Evolutionary conservation across 2,888 invertebrate species (phyloP), one percentile per base, ranked within the genome.

Genomic region (Flexamia atlantica): DNA sequence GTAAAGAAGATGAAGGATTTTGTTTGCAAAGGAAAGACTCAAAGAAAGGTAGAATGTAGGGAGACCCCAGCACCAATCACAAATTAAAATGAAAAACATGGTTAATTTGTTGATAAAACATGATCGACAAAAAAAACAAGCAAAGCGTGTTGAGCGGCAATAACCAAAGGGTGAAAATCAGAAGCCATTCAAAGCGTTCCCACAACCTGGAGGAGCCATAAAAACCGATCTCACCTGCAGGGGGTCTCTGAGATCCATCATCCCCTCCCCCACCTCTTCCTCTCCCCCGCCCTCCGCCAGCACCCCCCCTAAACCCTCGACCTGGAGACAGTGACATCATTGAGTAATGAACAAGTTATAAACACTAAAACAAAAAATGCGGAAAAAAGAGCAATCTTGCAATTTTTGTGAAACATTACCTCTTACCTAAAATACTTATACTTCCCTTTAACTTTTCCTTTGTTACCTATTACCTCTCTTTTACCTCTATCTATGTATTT

Each of bases 261-360:
- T n/a, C 70, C 82, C 42, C 70, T 7, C 4, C 36, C 46, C 46
- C 46, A 46, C 46, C 60, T n/a, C 82, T 25, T 70, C 74, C 50
- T 14, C 32, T 42, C 9, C 64, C 68, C 42, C 83, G 28, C 2
- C 64, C 64, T 30, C 30, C 5, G 3, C 64, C 30, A 23, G 7
- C 4, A 64, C 64, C 64, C 4, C 64, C 30, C 64, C 28, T n/a
- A 9, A 9, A 9, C 14, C 46, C 46, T 14, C 46, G 46, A 3
- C 64, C 64, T 14, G 46, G 7, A 14, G 12, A 46, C 46, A 46
- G 12, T 14, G 14, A 3, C 25, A 4, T 20, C 12, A 28, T 12
- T 64, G 12, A 64, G 12, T 46, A 46, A 14, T 46, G 17, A 9
- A 12, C 7, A 46, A 46, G 14, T 46, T 4, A 46, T 46, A 40